Evolutionary conservation across 30 jellyfish, hydroid and myxozoan genomes (phyloP), one percentile per base, ranked within the genome.

Genomic region (Hydra vulgaris): DNA sequence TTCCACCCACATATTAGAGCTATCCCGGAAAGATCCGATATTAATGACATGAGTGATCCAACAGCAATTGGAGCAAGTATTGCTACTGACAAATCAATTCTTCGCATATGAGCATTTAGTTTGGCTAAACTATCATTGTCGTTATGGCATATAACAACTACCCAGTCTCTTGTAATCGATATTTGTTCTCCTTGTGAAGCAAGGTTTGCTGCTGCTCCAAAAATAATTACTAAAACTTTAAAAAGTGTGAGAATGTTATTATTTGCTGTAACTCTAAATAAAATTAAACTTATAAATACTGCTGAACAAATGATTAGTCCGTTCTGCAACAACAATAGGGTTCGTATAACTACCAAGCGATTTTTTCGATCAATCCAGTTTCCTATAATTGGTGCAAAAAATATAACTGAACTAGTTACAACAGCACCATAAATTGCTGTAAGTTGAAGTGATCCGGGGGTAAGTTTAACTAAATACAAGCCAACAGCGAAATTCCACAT

Each of bases 401-500:
- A 26, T 12, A 85, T 95, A 26, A 85, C 89, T n/a, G 88, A 69
- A 66, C 66, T 22, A 17, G 96, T 73, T 0, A 84, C 86, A 54
- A 77, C 95, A 73, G 87, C 61, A 3, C 99, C 99, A 88, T 87
- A 94, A 27, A 88, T 81, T n/a, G 99, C 99, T 71, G 99, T 83
- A 25, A 94, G 89, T 54, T 90, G 95, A 27, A 94, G 79, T 8
- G 96, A 88, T 15, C 86, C 95, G 54, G 99, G 99, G 55, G 99
- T 94, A 84, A 94, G 82, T 81, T 94, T 89, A 40, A 94, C 93
- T 3, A 94, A 88, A 72, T 88, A 94, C 66, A 94, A 74, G 20
- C 99, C 99, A 70, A 88, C 94, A 8, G 96, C 96, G 81, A 94
- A 94, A 84, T 74, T 84, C 99, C 99, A 94, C 99, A 94, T 94